Evolutionary conservation across 2,888 invertebrate species (phyloP), one percentile per base, ranked within the genome.

Genomic region (Linhomoeus sp.): DNA sequence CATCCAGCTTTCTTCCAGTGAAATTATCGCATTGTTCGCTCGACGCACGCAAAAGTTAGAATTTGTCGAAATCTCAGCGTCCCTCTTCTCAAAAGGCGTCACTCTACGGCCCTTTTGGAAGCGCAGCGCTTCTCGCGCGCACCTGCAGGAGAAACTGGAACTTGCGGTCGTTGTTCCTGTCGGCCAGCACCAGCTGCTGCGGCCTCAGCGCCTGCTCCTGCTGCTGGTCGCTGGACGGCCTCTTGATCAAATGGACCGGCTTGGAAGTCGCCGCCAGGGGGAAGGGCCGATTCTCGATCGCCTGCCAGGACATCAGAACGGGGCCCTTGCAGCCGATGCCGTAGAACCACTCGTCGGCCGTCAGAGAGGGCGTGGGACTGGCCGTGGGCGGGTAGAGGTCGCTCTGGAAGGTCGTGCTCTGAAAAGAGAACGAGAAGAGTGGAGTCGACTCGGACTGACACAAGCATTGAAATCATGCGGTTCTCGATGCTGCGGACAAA

Each of bases 371-470:
- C 51, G 81, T 81, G 62, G 87, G 84, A 46, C 87, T 85, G 20
- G 84, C 71, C 9, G 92, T 90, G 65, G 90, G 88, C 0, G 92
- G 92, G 69, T 87, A 94, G 53, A 94, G 73, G 70, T 50, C 50
- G 24, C 12, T n/a, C 22, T 48, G 43, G 41, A 48, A 48, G 7
- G 35, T 37, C 19, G 41, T 41, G 3, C 25, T 37, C 48, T 48
- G 33, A 12, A 12, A 36, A 49, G 49, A 33, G 43, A 45, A n/a
- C n/a, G n/a, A n/a, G n/a, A n/a, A n/a, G n/a, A n/a, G n/a, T n/a
- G n/a, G n/a, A n/a, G n/a, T n/a, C n/a, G n/a, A n/a, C n/a, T n/a
- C n/a, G n/a, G n/a, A n/a, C n/a, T n/a, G n/a, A n/a, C n/a, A n/a
- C n/a, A n/a, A n/a, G n/a, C n/a, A n/a, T n/a, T n/a, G n/a, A n/a